Conservation (phyloP, 2,113 vertebrate genomes). For the Lamprotornis superbus region DNA sequence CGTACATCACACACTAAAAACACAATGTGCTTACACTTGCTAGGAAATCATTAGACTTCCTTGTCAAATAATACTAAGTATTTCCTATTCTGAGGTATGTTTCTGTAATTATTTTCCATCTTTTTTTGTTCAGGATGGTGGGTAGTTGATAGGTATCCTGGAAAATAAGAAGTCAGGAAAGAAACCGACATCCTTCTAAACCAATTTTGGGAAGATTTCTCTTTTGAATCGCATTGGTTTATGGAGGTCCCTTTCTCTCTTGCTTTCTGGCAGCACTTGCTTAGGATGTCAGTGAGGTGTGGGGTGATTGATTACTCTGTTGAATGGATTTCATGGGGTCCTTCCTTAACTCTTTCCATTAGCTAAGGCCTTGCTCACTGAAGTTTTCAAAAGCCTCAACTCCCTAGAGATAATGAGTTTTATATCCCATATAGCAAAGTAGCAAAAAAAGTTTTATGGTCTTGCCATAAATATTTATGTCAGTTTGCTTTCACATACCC, state of each 20-base stretch:
- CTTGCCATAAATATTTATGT: conserved; percentile 6
- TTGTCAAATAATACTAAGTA: not conserved
- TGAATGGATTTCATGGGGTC: not conserved
- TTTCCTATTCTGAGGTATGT: not conserved
- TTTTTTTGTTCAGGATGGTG: not conserved
- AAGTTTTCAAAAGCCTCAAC: not conserved
- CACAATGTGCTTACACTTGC: not conserved
- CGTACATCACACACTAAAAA: not conserved
- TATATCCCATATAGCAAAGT: not conserved
- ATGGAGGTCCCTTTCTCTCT: not conserved
- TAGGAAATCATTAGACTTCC: not conserved
- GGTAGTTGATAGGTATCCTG: not conserved
- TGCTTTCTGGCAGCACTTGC: not conserved
- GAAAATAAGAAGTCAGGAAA: not conserved
- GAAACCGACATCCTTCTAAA: not conserved
- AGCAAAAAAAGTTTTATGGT: not conserved
- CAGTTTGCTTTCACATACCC: not conserved
- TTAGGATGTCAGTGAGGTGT: not conserved
- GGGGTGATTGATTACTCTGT: not conserved
- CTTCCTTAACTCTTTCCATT: not conserved
- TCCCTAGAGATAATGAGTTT: not conserved
- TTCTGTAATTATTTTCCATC: not conserved
- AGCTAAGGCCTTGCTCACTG: not conserved
- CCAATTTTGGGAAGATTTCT: not conserved
- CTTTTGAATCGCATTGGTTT: not conserved